Evolutionary conservation across 2,888 invertebrate species (phyloP).

Genomic region (Noctua pronuba): DNA sequence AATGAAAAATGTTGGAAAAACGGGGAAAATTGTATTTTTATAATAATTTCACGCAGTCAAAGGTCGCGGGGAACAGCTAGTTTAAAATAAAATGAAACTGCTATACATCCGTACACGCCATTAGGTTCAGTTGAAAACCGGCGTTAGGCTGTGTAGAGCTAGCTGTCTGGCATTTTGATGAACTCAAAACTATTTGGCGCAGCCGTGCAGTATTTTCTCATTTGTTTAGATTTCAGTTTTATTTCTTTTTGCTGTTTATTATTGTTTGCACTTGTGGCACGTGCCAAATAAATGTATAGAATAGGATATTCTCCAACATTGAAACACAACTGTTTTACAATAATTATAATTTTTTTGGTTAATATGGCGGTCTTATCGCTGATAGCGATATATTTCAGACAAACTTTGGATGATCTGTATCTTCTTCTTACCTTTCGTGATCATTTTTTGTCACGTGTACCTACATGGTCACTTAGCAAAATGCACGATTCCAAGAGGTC

Average conservation of each 20-base stretch:
- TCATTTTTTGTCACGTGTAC: not conserved
- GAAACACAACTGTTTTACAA: too few species aligned
- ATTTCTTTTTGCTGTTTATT: not conserved
- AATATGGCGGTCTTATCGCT: too few species aligned
- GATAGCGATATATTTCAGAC: too few species aligned
- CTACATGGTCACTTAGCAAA: not conserved
- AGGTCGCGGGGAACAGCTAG: too few species aligned
- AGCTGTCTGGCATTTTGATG: not conserved
- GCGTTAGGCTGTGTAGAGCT: too few species aligned
- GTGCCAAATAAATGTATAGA: not conserved
- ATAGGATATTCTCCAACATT: too few species aligned
- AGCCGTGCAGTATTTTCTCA: not conserved
- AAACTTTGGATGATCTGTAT: not conserved
- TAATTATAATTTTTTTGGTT: too few species aligned
- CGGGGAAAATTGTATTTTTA: too few species aligned
- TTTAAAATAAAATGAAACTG: too few species aligned
- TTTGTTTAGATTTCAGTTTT: not conserved
- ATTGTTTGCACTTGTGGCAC: not conserved
- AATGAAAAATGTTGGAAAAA: too few species aligned
- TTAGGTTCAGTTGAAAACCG: not conserved
- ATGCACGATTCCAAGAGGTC: not conserved
- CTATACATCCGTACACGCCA: not conserved
- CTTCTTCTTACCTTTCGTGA: not conserved
- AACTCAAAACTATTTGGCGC: not conserved
- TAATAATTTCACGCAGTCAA: too few species aligned